Base-by-base conservation (phyloP, 35 echinoderm and acorn worm genomes). In the Hemicentrotus pulcherrimus region DNA sequence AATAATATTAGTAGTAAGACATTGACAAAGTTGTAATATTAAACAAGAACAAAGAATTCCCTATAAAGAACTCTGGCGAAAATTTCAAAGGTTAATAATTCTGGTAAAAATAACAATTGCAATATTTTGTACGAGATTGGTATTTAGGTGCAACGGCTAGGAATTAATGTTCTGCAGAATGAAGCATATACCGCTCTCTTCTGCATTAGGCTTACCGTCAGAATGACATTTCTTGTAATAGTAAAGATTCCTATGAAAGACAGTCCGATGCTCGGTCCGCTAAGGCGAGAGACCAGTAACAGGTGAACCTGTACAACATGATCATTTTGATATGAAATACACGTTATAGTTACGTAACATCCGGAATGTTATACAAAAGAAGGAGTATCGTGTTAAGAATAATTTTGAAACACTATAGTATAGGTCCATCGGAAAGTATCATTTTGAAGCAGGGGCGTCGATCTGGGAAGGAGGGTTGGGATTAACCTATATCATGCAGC, bases 261-360 rank as follows among this genome's bases (percentile, higher is more conserved):
- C 0, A 90, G 32, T 41, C 88, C 88, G 6, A 90, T 90, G 32
- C 12, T 41, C 12, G 88, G 88, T 18, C 88, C 88, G 19, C 32
- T 90, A 5, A 90, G 88, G n/a, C 88, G 88, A 41, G 88, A 90
- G 15, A 90, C 32, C 16, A 90, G 88, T 33, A 90, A 24, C 88
- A 90, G 88, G 18, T 90, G 88, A 90, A 90, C 32, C 88, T 90
- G 88, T 41, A 11, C 86, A 86, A 30, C 28, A 33, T 86, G 86
- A 86, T 86, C 28, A 33, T 13, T 6, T 19, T 11, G 24, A 86
- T 33, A 31, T 86, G 9, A 86, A 86, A 22, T 33, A 41, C 1
- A 41, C 35, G 35, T 41, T 41, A 41, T 41, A 41, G 35, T 41
- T 33, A 86, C 9, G 22, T 86, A n/a, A 30, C n/a, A 86, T 8